Conservation (phyloP, 2,888 invertebrate genomes). For the Athripsodes cinereus region DNA sequence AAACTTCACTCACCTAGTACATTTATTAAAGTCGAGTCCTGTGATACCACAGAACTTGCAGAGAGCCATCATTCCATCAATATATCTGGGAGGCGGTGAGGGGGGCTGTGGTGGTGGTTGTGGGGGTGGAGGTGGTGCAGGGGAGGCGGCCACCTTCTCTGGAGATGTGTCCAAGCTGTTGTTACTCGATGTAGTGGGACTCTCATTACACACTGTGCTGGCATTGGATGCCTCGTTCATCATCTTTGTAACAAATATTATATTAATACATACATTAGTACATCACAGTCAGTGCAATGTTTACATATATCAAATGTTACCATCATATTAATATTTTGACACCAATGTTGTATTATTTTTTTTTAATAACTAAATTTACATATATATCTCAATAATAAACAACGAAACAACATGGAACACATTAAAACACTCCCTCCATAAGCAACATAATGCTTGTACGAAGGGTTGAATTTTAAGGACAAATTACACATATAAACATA, state of each 20-base stretch:
- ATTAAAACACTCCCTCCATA: too few species aligned
- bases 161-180: constrained; percentile 20
- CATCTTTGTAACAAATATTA: not conserved
- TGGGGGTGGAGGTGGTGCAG: constrained; percentile 36
- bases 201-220: not conserved
- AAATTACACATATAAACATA: too few species aligned
- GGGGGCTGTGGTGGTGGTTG: constrained; percentile 49
- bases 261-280: not conserved
- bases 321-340: too few species aligned
- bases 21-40: constrained; percentile 72
- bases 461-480: too few species aligned
- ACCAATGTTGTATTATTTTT: too few species aligned
- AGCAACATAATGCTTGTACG: too few species aligned
- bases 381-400: too few species aligned
- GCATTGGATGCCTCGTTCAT: not conserved
- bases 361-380: too few species aligned
- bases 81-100: constrained; percentile 56
- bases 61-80: constrained; percentile 69
- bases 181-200: constrained; percentile 10
- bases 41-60: constrained; percentile 77
- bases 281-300: not conserved
- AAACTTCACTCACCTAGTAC: constrained; percentile 51
- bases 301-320: too few species aligned
- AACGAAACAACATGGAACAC: too few species aligned
- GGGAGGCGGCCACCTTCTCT: constrained; percentile 15